phyloP scores from a whole-genome alignment of 2,888 invertebrate genomes.

The Antheraea assamensis region DNA sequence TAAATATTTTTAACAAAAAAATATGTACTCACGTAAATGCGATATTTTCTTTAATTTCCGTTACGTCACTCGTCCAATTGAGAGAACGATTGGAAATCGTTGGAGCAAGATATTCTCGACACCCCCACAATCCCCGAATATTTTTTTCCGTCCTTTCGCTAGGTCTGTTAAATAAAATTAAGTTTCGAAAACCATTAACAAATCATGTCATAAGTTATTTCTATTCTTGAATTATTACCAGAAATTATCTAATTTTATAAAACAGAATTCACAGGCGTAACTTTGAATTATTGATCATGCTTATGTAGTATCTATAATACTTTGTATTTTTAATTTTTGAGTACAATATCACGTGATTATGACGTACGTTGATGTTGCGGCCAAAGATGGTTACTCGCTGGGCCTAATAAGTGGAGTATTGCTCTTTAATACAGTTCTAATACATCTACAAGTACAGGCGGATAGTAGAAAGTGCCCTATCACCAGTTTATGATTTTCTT shows the following conservation, averaged over 20 bases:
- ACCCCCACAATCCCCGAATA: conserved; percentile 48
- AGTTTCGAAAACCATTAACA: conserved; percentile 28
- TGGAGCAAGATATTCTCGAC: conserved; percentile 57
- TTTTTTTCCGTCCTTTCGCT: conserved; percentile 41
- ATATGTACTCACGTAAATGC: conserved; percentile 53
- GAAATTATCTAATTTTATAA: not conserved
- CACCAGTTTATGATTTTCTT: no score
- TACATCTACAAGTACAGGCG: no score
- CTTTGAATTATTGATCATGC: not conserved
- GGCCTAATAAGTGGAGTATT: no score
- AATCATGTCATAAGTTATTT: conserved; percentile 20
- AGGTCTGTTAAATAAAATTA: conserved; percentile 29
- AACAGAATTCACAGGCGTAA: not conserved
- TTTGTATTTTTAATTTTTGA: not conserved
- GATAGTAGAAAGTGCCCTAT: no score
- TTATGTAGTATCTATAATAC: not conserved
- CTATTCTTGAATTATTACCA: conserved; percentile 13
- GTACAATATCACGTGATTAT: no score
- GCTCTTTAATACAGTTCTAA: no score
- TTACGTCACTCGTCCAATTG: conserved; percentile 79
- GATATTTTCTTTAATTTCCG: conserved; percentile 78
- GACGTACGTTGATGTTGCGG: no score
- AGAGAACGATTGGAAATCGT: conserved; percentile 75
- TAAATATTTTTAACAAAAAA: conserved; percentile 44
- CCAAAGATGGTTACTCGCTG: no score